These are phyloP conservation scores for Pimpla rufipes DNA, from an alignment of 2,888 invertebrate species.

Conservation along the genomic window DNA sequence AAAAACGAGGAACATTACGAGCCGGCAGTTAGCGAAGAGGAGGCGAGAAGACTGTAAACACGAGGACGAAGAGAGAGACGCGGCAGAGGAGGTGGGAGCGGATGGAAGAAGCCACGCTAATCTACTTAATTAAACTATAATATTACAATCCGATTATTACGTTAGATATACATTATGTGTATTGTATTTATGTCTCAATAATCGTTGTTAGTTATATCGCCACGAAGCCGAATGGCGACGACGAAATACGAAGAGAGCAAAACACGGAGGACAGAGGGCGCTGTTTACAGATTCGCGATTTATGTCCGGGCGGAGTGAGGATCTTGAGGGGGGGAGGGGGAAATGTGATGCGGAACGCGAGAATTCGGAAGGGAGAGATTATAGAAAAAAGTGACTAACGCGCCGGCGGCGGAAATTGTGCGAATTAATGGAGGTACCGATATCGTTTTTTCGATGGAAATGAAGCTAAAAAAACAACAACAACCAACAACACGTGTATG, in stretches of 20 bases:
- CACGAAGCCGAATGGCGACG: constrained; percentile 71
- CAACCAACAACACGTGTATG: constrained; percentile 19
- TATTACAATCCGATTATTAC: constrained; percentile 82
- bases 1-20: constrained; percentile 35
- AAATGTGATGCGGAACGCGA: too few relatives aligned
- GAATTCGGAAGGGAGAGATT: too few relatives aligned
- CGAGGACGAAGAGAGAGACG: constrained; percentile 43
- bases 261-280: constrained; percentile 46
- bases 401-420: constrained; percentile 58
- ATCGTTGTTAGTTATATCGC: constrained; percentile 84
- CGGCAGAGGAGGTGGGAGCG: constrained; percentile 31
- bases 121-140: constrained; percentile 78
- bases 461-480: constrained; percentile 20
- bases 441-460: constrained; percentile 53
- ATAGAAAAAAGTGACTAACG: constrained; percentile 6
- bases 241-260: constrained; percentile 33
- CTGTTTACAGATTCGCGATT: constrained; percentile 52
- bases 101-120: constrained; percentile 76
- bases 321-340: too few relatives aligned
- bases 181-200: constrained; percentile 84
- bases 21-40: constrained; percentile 31
- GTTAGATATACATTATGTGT: constrained; percentile 83
- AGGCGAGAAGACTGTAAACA: constrained; percentile 16
- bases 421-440: constrained; percentile 21
- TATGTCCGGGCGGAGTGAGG: constrained; percentile 23